These are phyloP conservation scores for Proales similis DNA, from an alignment of 1,140 invertebrate genomes.

Conservation along the genomic window DNA sequence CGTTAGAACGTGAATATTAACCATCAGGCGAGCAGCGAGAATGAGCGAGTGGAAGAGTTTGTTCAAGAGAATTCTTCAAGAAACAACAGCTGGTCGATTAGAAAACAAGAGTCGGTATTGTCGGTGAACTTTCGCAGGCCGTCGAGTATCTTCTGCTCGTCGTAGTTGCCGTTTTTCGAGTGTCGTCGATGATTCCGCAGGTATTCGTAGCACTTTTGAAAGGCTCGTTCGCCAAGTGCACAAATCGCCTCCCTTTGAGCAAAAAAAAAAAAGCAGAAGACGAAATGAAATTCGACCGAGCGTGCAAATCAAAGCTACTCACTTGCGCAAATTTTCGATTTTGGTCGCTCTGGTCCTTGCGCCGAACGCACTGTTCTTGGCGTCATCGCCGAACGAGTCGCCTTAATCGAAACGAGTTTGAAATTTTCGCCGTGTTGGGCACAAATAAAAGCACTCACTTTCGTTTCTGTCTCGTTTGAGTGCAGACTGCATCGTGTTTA, in stretches of 20 bases:
- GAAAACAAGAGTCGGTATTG: conserved; percentile 50
- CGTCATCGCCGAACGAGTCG: conserved; percentile 45
- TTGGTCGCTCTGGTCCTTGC: conserved; percentile 46
- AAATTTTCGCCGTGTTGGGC: too few species aligned
- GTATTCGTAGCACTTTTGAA: conserved; percentile 48
- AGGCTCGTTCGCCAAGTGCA: conserved; percentile 44
- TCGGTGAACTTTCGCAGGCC: conserved; percentile 45
- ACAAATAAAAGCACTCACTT: too few species aligned
- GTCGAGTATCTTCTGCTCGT: conserved; percentile 40
- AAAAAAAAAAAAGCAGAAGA: conserved; percentile 36
- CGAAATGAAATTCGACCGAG: conserved; percentile 37
- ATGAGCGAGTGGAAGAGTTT: too few species aligned
- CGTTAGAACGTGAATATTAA: too few species aligned
- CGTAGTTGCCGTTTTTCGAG: conserved; percentile 37
- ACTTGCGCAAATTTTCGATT: conserved; percentile 49
- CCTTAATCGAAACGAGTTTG: too few species aligned
- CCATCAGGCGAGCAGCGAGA: too few species aligned
- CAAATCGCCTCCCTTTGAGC: conserved; percentile 46
- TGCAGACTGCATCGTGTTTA: too few species aligned
- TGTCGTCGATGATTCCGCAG: conserved; percentile 44
- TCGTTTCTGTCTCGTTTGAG: too few species aligned
- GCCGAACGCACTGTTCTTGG: conserved; percentile 47
- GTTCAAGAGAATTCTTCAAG: conserved; percentile 43
- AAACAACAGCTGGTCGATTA: conserved; percentile 52
- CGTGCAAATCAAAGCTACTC: conserved; percentile 41